These are phyloP conservation scores for Pocillopora verrucosa DNA, from an alignment of 64 coral and sea anemone genomes.

Conservation along the genomic window DNA sequence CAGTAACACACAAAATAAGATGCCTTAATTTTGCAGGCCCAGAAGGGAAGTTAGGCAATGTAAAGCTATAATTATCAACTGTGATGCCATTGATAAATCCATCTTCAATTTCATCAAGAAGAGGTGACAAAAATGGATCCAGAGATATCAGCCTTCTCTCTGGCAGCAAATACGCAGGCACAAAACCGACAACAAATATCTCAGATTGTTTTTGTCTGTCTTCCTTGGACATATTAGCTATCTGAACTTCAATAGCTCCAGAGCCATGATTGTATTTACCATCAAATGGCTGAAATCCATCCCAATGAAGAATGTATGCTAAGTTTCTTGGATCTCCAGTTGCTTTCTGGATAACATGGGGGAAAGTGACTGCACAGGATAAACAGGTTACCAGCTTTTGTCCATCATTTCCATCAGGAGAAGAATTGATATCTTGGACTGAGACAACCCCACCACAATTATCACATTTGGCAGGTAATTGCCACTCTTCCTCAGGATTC, in stretches of 20 bases:
- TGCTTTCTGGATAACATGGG: background rate
- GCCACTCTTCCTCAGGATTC: constrained; percentile 48
- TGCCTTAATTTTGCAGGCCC: constrained; percentile 22
- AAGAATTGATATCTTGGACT: constrained; percentile 17
- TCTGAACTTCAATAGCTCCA: constrained; percentile 57
- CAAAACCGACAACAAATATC: constrained; percentile 61
- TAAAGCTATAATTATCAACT: constrained; percentile 51
- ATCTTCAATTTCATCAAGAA: constrained; percentile 44
- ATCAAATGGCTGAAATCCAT: constrained; percentile 65
- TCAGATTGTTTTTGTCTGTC: constrained; percentile 47
- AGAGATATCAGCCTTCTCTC: constrained; percentile 42
- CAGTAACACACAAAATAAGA: constrained; percentile 44
- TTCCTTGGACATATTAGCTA: constrained; percentile 53
- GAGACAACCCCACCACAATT: constrained; percentile 50
- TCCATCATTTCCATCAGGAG: constrained; percentile 24
- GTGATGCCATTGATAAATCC: constrained; percentile 46
- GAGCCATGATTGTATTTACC: constrained; percentile 65
- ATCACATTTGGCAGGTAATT: constrained; percentile 36
- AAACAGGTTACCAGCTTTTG: constrained; percentile 21
- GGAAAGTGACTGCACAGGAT: background rate
- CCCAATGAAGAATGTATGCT: constrained; percentile 53
- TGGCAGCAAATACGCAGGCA: constrained; percentile 42
- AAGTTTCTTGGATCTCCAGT: constrained; percentile 51
- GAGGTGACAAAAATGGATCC: constrained; percentile 43
- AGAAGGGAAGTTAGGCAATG: constrained; percentile 36